Evolutionary conservation across 2,797 vertebrate species (phyloP).

Genomic region (Mus caroli): DNA sequence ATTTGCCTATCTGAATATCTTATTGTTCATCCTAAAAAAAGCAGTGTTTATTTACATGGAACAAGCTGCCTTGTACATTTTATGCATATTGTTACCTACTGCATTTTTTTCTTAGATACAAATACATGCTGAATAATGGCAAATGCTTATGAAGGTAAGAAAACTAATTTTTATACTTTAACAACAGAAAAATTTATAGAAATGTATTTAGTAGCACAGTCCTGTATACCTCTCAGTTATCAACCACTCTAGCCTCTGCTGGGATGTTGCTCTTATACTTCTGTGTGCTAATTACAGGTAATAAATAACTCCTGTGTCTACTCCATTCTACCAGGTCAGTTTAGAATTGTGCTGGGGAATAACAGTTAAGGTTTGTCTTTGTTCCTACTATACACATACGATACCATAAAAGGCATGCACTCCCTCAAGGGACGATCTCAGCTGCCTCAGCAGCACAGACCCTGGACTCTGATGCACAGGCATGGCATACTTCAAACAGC

Average conservation of each 20-base stretch:
- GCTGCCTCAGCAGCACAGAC: background rate
- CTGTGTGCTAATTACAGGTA: background rate
- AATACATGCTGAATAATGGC: background rate
- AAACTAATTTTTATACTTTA: background rate
- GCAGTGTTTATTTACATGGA: background rate
- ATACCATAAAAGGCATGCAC: background rate
- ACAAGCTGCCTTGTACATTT: background rate
- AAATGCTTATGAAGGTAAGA: background rate
- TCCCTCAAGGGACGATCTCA: background rate
- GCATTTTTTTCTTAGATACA: background rate
- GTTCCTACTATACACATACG: fast-evolving
- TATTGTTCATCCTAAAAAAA: background rate
- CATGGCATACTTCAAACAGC: background rate
- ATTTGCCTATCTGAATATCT: background rate
- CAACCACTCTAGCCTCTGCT: background rate
- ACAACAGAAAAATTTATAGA: background rate
- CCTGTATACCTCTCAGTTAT: background rate
- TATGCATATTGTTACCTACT: background rate
- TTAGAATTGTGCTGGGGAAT: too few species aligned
- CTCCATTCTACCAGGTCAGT: too few species aligned
- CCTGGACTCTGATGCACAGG: background rate
- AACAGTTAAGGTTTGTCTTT: background rate
- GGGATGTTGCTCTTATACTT: background rate
- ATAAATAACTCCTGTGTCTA: background rate
- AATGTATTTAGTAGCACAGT: background rate